phyloP scores from a whole-genome alignment of 2,888 invertebrate genomes.

The Ditula angustiorana region DNA sequence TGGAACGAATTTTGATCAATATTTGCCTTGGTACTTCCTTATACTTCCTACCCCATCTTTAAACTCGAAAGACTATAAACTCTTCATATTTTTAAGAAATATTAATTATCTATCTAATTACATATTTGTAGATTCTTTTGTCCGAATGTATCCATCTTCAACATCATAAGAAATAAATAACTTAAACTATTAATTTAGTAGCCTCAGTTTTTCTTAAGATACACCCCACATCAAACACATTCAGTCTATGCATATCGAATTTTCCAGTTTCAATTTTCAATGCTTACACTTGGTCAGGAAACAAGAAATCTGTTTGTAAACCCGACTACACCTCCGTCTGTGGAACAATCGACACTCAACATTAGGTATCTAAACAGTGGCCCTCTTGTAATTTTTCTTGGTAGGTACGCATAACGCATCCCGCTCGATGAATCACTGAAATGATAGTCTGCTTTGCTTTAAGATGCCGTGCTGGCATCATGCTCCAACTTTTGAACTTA shows the following conservation, averaged over 20 bases:
- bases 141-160: no score
- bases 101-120: no score
- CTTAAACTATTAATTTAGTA: no score
- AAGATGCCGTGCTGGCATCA: neutral
- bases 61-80: no score
- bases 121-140: no score
- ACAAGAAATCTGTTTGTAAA: constrained; percentile 28
- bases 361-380: neutral
- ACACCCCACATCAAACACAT: neutral
- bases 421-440: neutral
- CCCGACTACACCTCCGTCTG: neutral
- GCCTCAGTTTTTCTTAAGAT: neutral
- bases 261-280: constrained; percentile 8
- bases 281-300: constrained; percentile 21
- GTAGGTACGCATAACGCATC: no score
- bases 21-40: neutral
- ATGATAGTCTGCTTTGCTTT: neutral
- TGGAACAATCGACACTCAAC: neutral
- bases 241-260: neutral
- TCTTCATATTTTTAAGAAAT: no score
- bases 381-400: constrained; percentile 3
- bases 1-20: neutral
- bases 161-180: no score
- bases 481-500: neutral
- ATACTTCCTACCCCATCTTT: neutral